Evolutionary conservation across 1,140 invertebrate genomes (phyloP).

Genomic region (Lordiphosa mommai): DNA sequence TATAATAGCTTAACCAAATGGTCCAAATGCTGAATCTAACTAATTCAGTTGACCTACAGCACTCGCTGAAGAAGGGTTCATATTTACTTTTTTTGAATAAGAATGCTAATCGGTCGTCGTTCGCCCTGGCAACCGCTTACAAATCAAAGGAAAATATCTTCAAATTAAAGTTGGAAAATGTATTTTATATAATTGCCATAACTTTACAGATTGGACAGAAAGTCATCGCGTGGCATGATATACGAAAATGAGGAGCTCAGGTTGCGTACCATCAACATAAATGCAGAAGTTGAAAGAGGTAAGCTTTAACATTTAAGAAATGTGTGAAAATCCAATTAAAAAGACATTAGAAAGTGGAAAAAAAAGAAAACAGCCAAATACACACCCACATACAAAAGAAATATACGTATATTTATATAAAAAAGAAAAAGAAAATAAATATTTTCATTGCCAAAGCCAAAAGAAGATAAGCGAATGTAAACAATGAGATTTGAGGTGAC

Average conservation of each 20-base stretch:
- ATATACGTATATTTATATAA: constrained; percentile 15
- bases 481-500: constrained; percentile 55
- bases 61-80: constrained; percentile 55
- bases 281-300: constrained; percentile 95
- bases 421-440: constrained; percentile 19
- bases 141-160: constrained; percentile 35
- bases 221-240: constrained; percentile 91
- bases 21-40: constrained; percentile 42
- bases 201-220: constrained; percentile 86
- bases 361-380: constrained; percentile 37
- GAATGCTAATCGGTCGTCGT: constrained; percentile 56
- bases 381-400: constrained; percentile 15
- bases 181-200: no score
- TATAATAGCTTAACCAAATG: constrained; percentile 22
- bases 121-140: constrained; percentile 62
- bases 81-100: constrained; percentile 7
- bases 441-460: constrained; percentile 54
- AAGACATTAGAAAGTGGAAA: constrained; percentile 67
- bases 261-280: constrained; percentile 93
- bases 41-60: constrained; percentile 76
- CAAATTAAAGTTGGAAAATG: no score
- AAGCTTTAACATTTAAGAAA: no score
- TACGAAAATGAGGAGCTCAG: constrained; percentile 96
- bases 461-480: constrained; percentile 52
- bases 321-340: constrained; percentile 55